These are phyloP conservation scores for Serranochromis macrocephalus DNA, from an alignment of 2,113 vertebrate species.

Conservation along the genomic window DNA sequence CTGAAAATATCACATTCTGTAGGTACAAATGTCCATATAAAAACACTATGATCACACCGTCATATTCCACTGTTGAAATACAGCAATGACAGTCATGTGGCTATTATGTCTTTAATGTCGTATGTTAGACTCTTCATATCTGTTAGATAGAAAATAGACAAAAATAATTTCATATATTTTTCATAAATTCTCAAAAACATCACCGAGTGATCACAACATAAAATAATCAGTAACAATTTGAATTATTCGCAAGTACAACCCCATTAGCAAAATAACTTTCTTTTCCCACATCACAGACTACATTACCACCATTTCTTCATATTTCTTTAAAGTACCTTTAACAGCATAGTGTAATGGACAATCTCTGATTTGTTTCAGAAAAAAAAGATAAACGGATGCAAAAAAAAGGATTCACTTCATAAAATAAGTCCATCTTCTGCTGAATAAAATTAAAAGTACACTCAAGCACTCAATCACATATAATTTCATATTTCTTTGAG, in stretches of 20 bases:
- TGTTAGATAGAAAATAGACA: constrained; percentile 65
- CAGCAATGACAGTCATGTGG: constrained; percentile 43
- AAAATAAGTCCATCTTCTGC: constrained; percentile 7
- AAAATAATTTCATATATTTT: constrained; percentile 65
- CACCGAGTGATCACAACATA: constrained; percentile 47
- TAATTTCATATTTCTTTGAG: constrained; percentile 18
- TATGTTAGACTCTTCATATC: constrained; percentile 39
- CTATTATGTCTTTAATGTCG: constrained; percentile 49
- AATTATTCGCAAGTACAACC: constrained; percentile 27
- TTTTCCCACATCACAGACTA: constrained; percentile 38
- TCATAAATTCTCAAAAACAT: constrained; percentile 52
- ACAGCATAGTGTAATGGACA: not conserved
- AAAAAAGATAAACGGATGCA: not conserved
- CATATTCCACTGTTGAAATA: constrained; percentile 32
- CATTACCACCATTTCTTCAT: constrained; percentile 16
- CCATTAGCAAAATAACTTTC: constrained; percentile 61
- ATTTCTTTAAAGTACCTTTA: constrained; percentile 21
- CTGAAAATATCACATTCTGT: constrained; percentile 50
- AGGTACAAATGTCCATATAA: constrained; percentile 55
- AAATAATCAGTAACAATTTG: constrained; percentile 53
- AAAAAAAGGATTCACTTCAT: constrained; percentile 3
- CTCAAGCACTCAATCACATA: constrained; percentile 1
- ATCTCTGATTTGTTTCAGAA: not conserved
- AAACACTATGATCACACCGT: constrained; percentile 24
- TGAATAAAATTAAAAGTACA: not conserved